Evolutionary conservation across 2,113 vertebrate genomes (phyloP).

Genomic region (Psittacula cyanocephala): DNA sequence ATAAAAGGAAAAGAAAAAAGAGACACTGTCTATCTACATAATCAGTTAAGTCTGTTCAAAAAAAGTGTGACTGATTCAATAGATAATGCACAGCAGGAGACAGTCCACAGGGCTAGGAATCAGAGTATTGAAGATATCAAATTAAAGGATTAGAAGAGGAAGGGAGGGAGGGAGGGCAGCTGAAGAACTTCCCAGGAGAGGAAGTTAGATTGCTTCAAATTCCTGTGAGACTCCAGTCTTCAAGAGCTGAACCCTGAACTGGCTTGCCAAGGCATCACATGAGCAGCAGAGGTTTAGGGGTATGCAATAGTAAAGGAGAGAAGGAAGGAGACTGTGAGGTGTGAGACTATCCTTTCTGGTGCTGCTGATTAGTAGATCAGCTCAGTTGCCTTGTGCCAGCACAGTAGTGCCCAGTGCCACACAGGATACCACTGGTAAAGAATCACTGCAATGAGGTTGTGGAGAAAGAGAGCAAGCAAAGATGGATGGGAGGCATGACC

Average conservation of each 20-base stretch:
- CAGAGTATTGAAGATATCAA: not conserved
- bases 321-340: not conserved
- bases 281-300: not conserved
- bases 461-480: not conserved
- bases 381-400: not conserved
- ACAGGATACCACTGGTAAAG: not conserved
- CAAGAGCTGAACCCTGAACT: not conserved
- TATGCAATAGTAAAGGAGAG: not conserved
- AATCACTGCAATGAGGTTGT: accelerated
- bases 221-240: not conserved
- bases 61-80: not conserved
- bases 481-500: not conserved
- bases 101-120: not conserved
- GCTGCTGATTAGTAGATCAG: not conserved
- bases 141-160: conserved; percentile 2
- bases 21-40: not conserved
- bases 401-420: not conserved
- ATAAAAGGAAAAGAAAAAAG: not conserved
- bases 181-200: not conserved
- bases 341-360: not conserved
- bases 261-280: not conserved
- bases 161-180: not conserved
- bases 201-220: not conserved
- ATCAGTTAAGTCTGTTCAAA: not conserved
- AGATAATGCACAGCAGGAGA: not conserved